phyloP scores from a whole-genome alignment of 2,797 vertebrate species.

The Lates japonicus region DNA sequence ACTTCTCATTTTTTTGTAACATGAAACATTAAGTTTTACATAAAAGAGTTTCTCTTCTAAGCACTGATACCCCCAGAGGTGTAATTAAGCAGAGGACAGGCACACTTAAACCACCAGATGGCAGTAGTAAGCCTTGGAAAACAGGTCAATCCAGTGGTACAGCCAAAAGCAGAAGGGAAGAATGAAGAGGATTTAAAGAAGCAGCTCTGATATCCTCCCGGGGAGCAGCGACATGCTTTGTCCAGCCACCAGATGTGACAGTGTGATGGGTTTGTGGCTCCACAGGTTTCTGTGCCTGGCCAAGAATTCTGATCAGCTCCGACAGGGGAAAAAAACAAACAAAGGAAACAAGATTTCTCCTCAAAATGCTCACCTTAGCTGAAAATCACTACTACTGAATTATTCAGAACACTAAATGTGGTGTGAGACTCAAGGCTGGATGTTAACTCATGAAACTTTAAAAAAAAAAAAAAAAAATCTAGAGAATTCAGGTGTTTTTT shows the following conservation, averaged over 20 bases:
- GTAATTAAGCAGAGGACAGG: conserved; percentile 70
- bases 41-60: conserved; percentile 72
- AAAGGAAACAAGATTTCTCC: conserved; percentile 30
- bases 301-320: conserved; percentile 48
- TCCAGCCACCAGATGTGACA: conserved; percentile 63
- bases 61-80: conserved; percentile 71
- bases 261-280: conserved; percentile 53
- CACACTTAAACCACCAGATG: conserved; percentile 73
- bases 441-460: conserved; percentile 13
- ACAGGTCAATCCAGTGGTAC: not conserved
- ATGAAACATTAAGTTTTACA: conserved; percentile 80
- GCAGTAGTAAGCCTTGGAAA: conserved; percentile 73
- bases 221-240: conserved; percentile 59
- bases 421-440: conserved; percentile 37
- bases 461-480: not conserved
- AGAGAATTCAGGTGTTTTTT: not conserved
- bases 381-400: conserved; percentile 62
- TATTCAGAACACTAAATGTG: conserved; percentile 44
- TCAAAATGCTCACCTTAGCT: conserved; percentile 49
- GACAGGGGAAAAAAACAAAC: conserved; percentile 14
- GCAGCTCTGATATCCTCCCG: conserved; percentile 67
- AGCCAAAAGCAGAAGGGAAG: conserved; percentile 29
- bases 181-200: conserved; percentile 43
- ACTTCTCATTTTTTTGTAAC: conserved; percentile 67
- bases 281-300: conserved; percentile 28